A percentile compares a stretch with the other conserved stretches of the same genome.
phyloP scores from a whole-genome alignment of 2,113 vertebrate species.

The Hyaena hyaena region DNA sequence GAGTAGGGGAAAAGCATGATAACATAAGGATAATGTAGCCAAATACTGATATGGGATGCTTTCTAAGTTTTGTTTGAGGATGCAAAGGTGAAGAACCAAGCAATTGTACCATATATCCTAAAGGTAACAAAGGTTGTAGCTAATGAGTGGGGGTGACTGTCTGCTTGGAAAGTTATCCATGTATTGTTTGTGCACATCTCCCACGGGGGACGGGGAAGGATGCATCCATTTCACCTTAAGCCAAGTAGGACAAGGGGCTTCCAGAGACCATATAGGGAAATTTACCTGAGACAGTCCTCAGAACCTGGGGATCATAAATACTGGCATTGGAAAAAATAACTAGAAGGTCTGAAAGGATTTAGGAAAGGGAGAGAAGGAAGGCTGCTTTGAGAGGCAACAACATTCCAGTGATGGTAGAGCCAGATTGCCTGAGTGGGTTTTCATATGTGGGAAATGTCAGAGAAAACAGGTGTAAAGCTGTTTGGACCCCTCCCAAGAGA shows the following conservation, averaged over 20 bases:
- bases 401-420: neutral
- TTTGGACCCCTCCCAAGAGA: neutral
- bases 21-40: neutral
- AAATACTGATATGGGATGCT: constrained; percentile 9
- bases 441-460: neutral
- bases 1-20: neutral
- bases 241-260: neutral
- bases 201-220: neutral
- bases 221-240: neutral
- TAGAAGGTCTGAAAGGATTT: neutral
- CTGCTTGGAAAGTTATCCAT: neutral
- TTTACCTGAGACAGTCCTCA: neutral
- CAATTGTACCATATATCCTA: neutral
- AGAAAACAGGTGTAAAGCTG: neutral
- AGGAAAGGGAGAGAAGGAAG: neutral
- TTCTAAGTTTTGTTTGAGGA: neutral
- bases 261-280: neutral
- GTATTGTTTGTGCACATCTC: neutral
- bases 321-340: neutral
- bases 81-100: neutral
- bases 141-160: neutral
- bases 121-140: neutral
- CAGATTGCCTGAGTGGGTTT: neutral
- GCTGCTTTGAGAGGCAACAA: neutral
- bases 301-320: neutral